Percentiles rank a stretch among this genome's conserved stretches.
Evolutionary conservation across 2,113 vertebrate species (phyloP).

Genomic region (Puntigrus tetrazona): DNA sequence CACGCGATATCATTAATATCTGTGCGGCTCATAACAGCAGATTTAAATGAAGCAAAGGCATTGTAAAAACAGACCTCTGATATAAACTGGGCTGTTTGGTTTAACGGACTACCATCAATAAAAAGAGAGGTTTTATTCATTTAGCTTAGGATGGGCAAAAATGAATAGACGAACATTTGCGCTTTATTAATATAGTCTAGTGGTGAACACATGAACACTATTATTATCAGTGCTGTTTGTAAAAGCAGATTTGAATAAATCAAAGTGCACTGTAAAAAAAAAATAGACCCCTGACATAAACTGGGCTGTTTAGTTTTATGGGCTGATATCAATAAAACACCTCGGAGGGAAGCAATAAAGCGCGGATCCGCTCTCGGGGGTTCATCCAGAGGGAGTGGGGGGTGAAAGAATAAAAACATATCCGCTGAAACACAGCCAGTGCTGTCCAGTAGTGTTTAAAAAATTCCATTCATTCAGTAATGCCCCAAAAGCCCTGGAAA

Average conservation of each 20-base stretch:
- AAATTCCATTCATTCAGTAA: neutral
- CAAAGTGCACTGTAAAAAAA: neutral
- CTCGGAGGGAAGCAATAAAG: neutral
- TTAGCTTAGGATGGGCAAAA: too few relatives aligned
- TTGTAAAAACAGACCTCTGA: neutral
- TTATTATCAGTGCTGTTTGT: neutral
- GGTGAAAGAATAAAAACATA: neutral
- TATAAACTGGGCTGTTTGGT: too few relatives aligned
- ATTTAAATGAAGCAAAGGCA: neutral
- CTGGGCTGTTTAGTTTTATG: neutral
- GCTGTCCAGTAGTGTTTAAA: neutral
- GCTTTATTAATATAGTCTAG: too few relatives aligned
- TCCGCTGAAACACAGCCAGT: neutral
- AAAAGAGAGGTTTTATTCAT: too few relatives aligned
- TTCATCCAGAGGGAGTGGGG: neutral
- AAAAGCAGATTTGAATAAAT: neutral
- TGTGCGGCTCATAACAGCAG: neutral
- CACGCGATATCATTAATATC: neutral
- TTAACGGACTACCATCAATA: neutral
- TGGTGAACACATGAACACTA: too few relatives aligned
- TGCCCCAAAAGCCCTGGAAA: neutral
- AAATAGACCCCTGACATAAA: neutral
- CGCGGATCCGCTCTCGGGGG: neutral
- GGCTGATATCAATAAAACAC: neutral
- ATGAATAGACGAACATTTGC: neutral